Conservation (phyloP, 1,140 invertebrate genomes). For the Penaeus indicus region DNA sequence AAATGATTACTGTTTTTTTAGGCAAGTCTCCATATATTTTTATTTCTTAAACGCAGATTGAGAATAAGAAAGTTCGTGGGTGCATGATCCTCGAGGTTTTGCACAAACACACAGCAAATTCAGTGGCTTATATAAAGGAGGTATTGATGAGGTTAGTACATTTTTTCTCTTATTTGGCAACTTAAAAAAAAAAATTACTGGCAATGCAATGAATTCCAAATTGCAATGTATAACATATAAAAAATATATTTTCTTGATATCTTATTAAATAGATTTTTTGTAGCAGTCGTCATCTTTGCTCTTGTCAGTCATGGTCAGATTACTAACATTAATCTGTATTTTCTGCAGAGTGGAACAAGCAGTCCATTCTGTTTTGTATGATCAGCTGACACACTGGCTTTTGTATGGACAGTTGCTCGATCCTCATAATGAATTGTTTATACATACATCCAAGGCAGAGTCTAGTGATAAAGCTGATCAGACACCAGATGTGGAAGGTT, state of each 20-base stretch:
- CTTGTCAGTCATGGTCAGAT: too few species aligned
- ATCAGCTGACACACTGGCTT: slow-evolving; percentile 63
- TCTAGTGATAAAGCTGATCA: background rate
- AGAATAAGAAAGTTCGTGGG: slow-evolving; percentile 41
- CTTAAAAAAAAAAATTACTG: background rate
- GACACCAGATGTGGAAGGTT: background rate
- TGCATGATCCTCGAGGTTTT: slow-evolving; percentile 59
- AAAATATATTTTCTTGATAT: too few species aligned
- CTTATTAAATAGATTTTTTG: too few species aligned
- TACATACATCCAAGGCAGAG: background rate
- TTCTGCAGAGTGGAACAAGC: slow-evolving; percentile 56
- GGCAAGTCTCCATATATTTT: background rate
- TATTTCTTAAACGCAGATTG: slow-evolving; percentile 31
- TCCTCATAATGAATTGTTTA: slow-evolving; percentile 61
- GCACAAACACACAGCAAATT: slow-evolving; percentile 47
- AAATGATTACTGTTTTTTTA: background rate
- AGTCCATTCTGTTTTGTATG: slow-evolving; percentile 58
- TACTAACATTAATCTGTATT: background rate
- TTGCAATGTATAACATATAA: too few species aligned
- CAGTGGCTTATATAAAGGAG: slow-evolving; percentile 47
- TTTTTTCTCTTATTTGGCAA: background rate
- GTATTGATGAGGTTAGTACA: slow-evolving; percentile 55
- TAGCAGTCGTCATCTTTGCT: too few species aligned
- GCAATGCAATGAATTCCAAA: too few species aligned
- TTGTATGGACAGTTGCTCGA: slow-evolving; percentile 58